Conservation (phyloP, 2,888 invertebrate species). For the Diadegma fenestrale region DNA sequence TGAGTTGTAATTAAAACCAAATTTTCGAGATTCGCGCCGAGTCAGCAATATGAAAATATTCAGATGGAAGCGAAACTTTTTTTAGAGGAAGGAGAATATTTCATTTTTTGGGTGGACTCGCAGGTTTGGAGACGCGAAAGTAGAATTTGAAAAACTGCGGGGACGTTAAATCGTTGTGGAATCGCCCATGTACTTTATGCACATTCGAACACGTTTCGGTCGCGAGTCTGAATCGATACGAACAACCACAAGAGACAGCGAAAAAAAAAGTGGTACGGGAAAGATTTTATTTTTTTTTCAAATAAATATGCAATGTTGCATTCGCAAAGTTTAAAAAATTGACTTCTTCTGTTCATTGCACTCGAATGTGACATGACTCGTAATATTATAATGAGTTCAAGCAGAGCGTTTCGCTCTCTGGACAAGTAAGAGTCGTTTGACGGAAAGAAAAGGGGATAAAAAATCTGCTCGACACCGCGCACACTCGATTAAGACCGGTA, state of each 20-base stretch:
- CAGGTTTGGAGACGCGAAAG: neutral
- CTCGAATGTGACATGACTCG: slow-evolving; percentile 4
- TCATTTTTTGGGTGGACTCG: neutral
- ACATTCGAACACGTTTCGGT: neutral
- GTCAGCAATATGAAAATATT: too few species aligned
- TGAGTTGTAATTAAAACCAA: too few species aligned
- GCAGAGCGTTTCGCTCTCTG: slow-evolving; percentile 12
- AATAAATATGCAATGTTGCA: slow-evolving; percentile 49
- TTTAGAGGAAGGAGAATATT: too few species aligned
- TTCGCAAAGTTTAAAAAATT: slow-evolving; percentile 34
- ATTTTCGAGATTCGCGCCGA: too few species aligned
- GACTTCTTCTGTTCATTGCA: slow-evolving; percentile 38
- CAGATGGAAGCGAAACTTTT: neutral
- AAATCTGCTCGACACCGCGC: slow-evolving; percentile 21
- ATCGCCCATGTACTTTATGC: neutral
- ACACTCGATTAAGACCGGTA: slow-evolving; percentile 53
- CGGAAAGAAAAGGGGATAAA: slow-evolving; percentile 8
- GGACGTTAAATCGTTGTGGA: neutral
- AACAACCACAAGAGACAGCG: slow-evolving; percentile 9
- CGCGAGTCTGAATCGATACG: neutral
- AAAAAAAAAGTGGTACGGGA: slow-evolving; percentile 26
- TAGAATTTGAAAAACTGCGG: neutral
- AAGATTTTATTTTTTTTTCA: slow-evolving; percentile 29
- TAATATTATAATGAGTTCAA: slow-evolving; percentile 22
- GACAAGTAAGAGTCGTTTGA: slow-evolving; percentile 45